Evolutionary conservation across 2,113 vertebrate genomes (phyloP).

Genomic region (human): GRCh38 chrX:122661001-122661500

Average conservation of each 20-base stretch:
- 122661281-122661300: constrained; percentile 3
- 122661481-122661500: constrained; percentile 35
- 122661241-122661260: constrained; percentile 7
- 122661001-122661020: not conserved
- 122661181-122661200: not conserved
- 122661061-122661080: not conserved
- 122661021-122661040: not conserved
- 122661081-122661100: not conserved
- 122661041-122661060: not conserved
- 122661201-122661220: constrained; percentile 47
- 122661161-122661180: not conserved
- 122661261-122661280: constrained; percentile 9
- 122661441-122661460: constrained; percentile 47
- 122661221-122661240: constrained; percentile 35
- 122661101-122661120: not conserved
- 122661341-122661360: not conserved
- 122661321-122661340: constrained; percentile 47
- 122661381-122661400: constrained; percentile 18
- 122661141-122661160: not conserved
- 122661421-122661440: not conserved
- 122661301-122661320: constrained; percentile 24
- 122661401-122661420: constrained; percentile 5
- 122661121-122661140: not conserved
- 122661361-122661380: not conserved
- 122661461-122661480: not conserved